phyloP scores from a whole-genome alignment of 2,797 vertebrate genomes.

The Cheirogaleus major region DNA sequence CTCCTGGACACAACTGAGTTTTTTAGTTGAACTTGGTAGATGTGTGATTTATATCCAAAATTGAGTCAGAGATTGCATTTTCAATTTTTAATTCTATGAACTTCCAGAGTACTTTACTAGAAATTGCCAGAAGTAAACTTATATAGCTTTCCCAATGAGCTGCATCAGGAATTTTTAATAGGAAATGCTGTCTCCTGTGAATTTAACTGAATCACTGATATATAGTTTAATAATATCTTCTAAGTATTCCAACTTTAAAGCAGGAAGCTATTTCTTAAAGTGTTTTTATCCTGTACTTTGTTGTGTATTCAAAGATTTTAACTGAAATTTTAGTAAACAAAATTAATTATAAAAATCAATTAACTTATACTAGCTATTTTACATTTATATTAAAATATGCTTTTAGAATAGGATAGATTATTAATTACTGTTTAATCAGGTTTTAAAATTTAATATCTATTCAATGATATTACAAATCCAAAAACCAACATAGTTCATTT shows the following conservation, averaged over 20 bases:
- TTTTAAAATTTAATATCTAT: constrained; percentile 49
- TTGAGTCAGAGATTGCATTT: not conserved
- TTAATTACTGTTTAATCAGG: not conserved
- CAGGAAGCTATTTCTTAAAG: not conserved
- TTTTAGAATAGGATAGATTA: not conserved
- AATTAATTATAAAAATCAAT: constrained; percentile 58
- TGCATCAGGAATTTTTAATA: constrained; percentile 58
- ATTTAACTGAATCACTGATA: constrained; percentile 42
- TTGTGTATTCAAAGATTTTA: constrained; percentile 4
- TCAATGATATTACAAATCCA: constrained; percentile 42
- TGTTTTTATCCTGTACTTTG: not conserved
- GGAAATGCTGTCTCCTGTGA: constrained; percentile 31
- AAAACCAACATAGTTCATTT: constrained; percentile 63
- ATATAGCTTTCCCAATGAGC: constrained; percentile 32
- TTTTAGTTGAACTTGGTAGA: not conserved
- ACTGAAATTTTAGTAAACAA: constrained; percentile 49
- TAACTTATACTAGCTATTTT: constrained; percentile 23
- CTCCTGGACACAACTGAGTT: not conserved
- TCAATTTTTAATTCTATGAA: constrained; percentile 32
- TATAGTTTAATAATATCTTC: constrained; percentile 57
- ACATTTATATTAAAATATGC: constrained; percentile 7
- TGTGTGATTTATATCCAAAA: not conserved
- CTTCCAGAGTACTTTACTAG: not conserved
- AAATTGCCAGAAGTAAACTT: constrained; percentile 47
- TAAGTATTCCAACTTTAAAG: constrained; percentile 40